Evolutionary conservation across 2,797 vertebrate genomes (phyloP).

Genomic region (Brachyalestes nurse): DNA sequence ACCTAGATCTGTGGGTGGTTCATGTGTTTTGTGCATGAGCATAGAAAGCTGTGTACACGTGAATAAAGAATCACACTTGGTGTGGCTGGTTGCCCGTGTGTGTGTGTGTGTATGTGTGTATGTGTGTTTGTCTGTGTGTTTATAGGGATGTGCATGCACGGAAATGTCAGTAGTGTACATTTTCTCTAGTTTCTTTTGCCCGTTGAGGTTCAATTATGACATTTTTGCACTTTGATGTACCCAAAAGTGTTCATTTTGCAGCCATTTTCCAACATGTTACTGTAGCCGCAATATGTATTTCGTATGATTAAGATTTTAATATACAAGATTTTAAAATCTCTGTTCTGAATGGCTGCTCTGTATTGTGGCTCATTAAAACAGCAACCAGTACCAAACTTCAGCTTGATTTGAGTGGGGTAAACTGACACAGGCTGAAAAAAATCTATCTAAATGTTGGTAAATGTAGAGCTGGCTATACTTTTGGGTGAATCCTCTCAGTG

Average conservation of each 20-base stretch:
- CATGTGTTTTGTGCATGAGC: conserved; percentile 20
- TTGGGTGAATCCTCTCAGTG: too few species aligned
- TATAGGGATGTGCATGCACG: neutral
- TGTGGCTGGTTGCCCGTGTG: neutral
- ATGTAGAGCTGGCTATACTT: too few species aligned
- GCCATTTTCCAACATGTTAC: too few species aligned
- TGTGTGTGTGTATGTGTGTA: conserved; percentile 6
- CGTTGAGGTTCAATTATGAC: too few species aligned
- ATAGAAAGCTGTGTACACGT: conserved; percentile 10
- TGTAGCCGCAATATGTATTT: too few species aligned
- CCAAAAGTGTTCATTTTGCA: too few species aligned
- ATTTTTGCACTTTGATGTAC: too few species aligned
- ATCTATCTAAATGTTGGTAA: too few species aligned
- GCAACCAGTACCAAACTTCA: neutral
- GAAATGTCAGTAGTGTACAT: neutral
- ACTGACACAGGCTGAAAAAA: too few species aligned
- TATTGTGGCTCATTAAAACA: neutral
- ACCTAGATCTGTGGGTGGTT: conserved; percentile 44
- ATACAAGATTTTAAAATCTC: too few species aligned
- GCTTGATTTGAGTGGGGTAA: neutral
- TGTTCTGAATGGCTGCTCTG: neutral
- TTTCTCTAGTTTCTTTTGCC: neutral
- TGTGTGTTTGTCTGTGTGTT: too few species aligned
- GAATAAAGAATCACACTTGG: neutral
- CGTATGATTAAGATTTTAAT: too few species aligned